Conservation (phyloP, 2,888 invertebrate genomes). For the Lumbricus terrestris region DNA sequence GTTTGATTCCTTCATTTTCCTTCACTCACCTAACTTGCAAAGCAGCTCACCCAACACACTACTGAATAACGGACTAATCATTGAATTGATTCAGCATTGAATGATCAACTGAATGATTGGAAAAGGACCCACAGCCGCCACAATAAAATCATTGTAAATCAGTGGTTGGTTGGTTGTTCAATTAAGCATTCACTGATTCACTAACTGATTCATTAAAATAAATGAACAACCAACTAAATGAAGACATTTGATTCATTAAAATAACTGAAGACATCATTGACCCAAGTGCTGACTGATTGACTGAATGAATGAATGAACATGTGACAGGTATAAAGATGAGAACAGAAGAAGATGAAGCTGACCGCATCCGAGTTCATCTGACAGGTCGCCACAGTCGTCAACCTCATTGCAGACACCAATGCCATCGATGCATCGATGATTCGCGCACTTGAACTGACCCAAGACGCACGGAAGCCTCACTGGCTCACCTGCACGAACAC, state of each 20-base stretch:
- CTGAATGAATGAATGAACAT: background rate
- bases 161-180: too few relatives aligned
- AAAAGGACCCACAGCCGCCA: too few relatives aligned
- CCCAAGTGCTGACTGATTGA: background rate
- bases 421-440: conserved; percentile 59
- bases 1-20: too few relatives aligned
- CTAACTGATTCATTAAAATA: background rate
- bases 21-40: too few relatives aligned
- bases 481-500: conserved; percentile 53
- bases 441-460: conserved; percentile 84
- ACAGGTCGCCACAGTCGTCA: conserved; percentile 52
- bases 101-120: too few relatives aligned
- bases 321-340: background rate
- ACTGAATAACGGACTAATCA: too few relatives aligned
- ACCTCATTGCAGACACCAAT: conserved; percentile 49
- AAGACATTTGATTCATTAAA: too few relatives aligned
- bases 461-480: conserved; percentile 59
- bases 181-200: too few relatives aligned
- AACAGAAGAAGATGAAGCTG: conserved; percentile 49
- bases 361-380: conserved; percentile 72
- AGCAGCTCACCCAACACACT: too few relatives aligned
- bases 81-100: too few relatives aligned
- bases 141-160: too few relatives aligned
- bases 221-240: too few relatives aligned
- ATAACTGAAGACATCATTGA: background rate